phyloP scores from a whole-genome alignment of 2,888 invertebrate genomes.

The Tipula lateralis region DNA sequence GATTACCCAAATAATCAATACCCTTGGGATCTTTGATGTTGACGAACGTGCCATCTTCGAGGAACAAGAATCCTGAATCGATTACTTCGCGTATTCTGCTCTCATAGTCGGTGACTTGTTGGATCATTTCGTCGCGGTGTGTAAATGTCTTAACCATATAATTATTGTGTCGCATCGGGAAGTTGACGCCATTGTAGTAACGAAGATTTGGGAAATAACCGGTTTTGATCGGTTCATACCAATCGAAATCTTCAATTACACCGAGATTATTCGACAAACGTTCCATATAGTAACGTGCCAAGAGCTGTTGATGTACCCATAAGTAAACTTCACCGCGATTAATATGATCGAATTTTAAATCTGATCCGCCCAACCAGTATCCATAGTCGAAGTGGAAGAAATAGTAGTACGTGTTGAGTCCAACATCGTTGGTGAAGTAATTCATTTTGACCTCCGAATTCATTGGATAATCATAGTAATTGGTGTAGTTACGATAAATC shows the following conservation, averaged over 20 bases:
- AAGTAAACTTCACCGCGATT: constrained; percentile 62
- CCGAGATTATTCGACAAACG: constrained; percentile 61
- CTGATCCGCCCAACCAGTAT: constrained; percentile 58
- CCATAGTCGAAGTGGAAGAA: constrained; percentile 59
- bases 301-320: constrained; percentile 61
- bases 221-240: constrained; percentile 53
- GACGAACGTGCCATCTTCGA: constrained; percentile 44
- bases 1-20: constrained; percentile 52
- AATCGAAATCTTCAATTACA: constrained; percentile 57
- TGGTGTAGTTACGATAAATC: constrained; percentile 58
- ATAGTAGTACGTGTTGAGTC: constrained; percentile 62
- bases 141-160: constrained; percentile 31
- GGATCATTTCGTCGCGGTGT: constrained; percentile 37
- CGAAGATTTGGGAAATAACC: constrained; percentile 62
- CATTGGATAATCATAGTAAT: constrained; percentile 49
- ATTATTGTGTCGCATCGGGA: constrained; percentile 59
- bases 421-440: constrained; percentile 68
- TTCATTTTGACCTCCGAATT: constrained; percentile 57
- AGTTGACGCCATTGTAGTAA: constrained; percentile 60
- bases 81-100: constrained; percentile 58
- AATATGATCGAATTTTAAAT: constrained; percentile 51
- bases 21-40: constrained; percentile 47
- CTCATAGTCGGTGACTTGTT: constrained; percentile 52
- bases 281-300: constrained; percentile 66
- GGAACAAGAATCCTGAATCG: constrained; percentile 52